Conservation (phyloP, 2,797 vertebrate species). For the Muscicapa striata region DNA sequence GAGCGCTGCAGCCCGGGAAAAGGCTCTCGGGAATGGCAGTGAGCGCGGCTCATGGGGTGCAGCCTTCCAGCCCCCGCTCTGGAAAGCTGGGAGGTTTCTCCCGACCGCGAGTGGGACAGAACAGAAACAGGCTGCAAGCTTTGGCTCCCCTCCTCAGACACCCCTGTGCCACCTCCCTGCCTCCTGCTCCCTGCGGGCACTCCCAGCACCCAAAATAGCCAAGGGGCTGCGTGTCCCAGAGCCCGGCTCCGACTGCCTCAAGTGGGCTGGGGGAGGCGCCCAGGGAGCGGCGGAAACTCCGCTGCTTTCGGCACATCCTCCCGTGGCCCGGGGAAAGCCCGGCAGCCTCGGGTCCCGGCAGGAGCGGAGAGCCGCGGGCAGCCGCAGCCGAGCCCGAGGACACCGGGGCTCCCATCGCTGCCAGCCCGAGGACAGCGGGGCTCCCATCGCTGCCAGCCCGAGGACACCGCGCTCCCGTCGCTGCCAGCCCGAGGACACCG, state of each 20-base stretch:
- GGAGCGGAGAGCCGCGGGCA: background rate
- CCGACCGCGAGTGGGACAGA: rapidly evolving
- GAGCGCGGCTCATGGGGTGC: background rate
- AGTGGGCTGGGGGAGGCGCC: background rate
- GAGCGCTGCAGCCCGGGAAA: background rate
- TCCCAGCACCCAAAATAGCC: background rate
- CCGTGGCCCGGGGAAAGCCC: background rate
- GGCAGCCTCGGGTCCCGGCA: rapidly evolving
- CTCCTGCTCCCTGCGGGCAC: background rate
- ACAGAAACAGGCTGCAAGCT: background rate
- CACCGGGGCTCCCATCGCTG: background rate
- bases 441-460: no score
- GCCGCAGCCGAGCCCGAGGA: background rate
- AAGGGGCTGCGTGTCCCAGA: background rate
- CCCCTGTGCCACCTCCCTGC: background rate
- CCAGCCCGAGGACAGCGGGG: rapidly evolving
- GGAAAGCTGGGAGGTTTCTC: background rate
- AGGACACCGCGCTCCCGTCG: no score
- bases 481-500: rapidly evolving
- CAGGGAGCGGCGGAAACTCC: background rate
- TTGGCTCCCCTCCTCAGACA: rapidly evolving
- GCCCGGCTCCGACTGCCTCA: background rate
- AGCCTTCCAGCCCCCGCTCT: background rate
- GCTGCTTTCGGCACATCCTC: background rate
- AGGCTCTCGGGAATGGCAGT: background rate